phyloP scores from a whole-genome alignment of 2,113 vertebrate species.

The Leuciscus idus region DNA sequence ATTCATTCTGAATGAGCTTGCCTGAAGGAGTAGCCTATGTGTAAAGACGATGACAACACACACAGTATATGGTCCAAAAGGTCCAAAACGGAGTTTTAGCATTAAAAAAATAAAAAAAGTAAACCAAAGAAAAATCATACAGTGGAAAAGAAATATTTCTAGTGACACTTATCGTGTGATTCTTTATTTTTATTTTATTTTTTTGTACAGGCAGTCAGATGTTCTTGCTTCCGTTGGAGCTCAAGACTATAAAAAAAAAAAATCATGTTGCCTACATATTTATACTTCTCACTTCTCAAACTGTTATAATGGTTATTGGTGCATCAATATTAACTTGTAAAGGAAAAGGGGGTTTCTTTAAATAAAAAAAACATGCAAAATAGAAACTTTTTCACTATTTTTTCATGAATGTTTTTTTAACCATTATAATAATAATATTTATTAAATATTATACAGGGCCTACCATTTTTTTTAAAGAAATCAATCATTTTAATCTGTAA shows the following conservation, averaged over 20 bases:
- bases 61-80: not conserved
- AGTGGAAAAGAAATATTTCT: not conserved
- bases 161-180: not conserved
- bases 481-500: no score
- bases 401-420: not conserved
- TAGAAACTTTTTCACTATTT: not conserved
- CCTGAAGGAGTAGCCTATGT: not conserved
- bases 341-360: no score
- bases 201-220: not conserved
- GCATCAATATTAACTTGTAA: not conserved
- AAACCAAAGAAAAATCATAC: not conserved
- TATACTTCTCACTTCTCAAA: not conserved
- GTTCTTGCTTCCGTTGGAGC: not conserved
- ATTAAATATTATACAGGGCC: no score
- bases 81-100: not conserved
- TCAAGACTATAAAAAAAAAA: not conserved
- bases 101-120: not conserved
- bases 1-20: constrained; percentile 15
- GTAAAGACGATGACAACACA: not conserved
- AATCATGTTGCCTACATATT: not conserved
- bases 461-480: no score
- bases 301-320: not conserved
- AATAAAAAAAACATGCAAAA: no score
- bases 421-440: no score
- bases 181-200: not conserved